phyloP scores from a whole-genome alignment of 2,113 vertebrate species.

The Isurus oxyrinchus region DNA sequence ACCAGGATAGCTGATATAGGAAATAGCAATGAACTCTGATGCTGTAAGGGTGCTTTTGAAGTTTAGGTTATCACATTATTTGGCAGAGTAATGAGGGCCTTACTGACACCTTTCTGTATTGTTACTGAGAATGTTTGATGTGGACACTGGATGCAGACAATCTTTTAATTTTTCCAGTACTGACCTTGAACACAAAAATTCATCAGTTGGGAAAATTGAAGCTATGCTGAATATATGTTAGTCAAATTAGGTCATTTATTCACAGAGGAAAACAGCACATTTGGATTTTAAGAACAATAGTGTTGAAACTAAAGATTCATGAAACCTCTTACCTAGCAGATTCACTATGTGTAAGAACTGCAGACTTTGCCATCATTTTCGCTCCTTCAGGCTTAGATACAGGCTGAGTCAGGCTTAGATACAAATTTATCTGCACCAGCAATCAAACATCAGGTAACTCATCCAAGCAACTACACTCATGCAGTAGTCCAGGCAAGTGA shows the following conservation, averaged over 20 bases:
- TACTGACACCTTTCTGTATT: no score
- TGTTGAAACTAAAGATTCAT: background rate
- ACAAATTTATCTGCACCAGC: background rate
- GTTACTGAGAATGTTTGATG: background rate
- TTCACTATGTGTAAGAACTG: background rate
- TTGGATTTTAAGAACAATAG: conserved; percentile 21
- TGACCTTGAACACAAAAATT: conserved; percentile 20
- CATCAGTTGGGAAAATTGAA: background rate
- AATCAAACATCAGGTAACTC: background rate
- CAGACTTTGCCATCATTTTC: background rate
- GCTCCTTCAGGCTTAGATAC: background rate
- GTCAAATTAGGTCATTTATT: conserved; percentile 16
- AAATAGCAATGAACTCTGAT: background rate
- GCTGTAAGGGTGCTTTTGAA: background rate
- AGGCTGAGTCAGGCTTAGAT: background rate
- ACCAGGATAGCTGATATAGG: background rate
- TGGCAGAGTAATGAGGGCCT: background rate
- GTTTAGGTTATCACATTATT: background rate
- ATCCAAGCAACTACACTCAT: background rate
- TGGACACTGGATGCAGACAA: background rate
- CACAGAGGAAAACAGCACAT: background rate
- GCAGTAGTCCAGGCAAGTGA: background rate
- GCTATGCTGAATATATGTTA: background rate
- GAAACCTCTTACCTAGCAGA: background rate
- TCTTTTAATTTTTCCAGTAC: background rate